These are phyloP conservation scores for Henicopernis longicauda DNA, from an alignment of 2,113 vertebrate genomes.

Conservation along the genomic window DNA sequence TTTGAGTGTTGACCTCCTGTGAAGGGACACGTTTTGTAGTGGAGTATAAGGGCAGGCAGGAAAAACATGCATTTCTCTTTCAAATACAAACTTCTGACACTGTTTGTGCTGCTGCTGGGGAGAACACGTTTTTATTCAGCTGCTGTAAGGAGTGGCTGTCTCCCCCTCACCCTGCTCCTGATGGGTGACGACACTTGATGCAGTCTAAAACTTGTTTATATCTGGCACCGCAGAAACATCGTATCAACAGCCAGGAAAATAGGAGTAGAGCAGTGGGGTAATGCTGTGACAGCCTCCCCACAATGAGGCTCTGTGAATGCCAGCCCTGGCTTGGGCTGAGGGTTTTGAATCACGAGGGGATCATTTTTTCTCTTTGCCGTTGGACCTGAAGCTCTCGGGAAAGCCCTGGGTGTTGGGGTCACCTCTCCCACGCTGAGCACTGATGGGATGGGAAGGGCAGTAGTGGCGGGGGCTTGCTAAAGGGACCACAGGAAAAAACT, in stretches of 20 bases:
- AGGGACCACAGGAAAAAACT: neutral
- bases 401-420: neutral
- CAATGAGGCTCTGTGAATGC: fast-evolving
- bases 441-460: fast-evolving
- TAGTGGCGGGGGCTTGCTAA: fast-evolving
- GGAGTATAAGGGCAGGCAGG: neutral
- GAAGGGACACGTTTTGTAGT: fast-evolving
- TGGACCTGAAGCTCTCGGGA: fast-evolving
- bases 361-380: neutral
- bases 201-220: neutral
- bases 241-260: fast-evolving
- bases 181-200: fast-evolving
- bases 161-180: neutral
- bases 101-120: neutral
- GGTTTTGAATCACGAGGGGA: neutral
- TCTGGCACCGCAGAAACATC: neutral
- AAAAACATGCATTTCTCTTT: neutral
- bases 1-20: neutral
- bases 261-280: neutral
- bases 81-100: too few species aligned
- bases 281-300: neutral
- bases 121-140: neutral
- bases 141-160: neutral
- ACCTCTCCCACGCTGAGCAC: fast-evolving
- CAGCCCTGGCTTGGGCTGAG: too few species aligned